Percentiles rank a stretch among this genome's conserved stretches.
Conservation (phyloP, 2,888 invertebrate genomes). For the Oscheius sp. region DNA sequence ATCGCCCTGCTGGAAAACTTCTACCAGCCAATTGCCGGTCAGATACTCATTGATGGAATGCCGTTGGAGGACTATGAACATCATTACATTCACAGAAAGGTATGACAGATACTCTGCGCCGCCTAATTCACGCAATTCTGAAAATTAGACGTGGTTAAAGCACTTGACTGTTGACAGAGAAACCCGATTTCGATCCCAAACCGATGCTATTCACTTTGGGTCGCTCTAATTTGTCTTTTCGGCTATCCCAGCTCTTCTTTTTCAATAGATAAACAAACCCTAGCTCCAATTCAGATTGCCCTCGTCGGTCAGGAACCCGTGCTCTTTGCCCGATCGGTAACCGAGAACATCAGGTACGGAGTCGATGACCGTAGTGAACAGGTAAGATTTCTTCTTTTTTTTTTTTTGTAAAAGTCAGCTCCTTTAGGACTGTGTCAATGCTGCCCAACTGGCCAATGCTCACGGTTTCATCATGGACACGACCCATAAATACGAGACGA, state of each 20-base stretch:
- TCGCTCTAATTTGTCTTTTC: no score
- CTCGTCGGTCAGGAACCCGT: constrained; percentile 76
- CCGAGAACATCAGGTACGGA: constrained; percentile 72
- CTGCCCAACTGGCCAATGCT: constrained; percentile 75
- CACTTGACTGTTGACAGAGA: no score
- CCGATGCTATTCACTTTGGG: no score
- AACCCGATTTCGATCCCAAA: no score
- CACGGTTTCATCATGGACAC: constrained; percentile 74
- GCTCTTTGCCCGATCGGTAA: constrained; percentile 74
- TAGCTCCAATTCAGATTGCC: constrained; percentile 64
- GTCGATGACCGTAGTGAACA: constrained; percentile 55
- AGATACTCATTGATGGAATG: constrained; percentile 74
- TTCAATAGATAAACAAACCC: no score
- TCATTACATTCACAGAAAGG: constrained; percentile 75
- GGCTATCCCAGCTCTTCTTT: no score
- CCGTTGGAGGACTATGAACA: constrained; percentile 74
- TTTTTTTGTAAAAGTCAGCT: constrained; percentile 11
- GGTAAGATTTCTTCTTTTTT: constrained; percentile 24
- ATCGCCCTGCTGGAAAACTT: constrained; percentile 76
- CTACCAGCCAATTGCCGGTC: constrained; percentile 74
- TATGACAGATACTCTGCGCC: constrained; percentile 38
- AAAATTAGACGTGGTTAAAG: no score
- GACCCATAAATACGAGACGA: constrained; percentile 74
- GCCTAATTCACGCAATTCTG: not conserved
- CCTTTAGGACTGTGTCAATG: constrained; percentile 64